Conservation (phyloP, 2,888 invertebrate genomes). For the Noctua janthe region DNA sequence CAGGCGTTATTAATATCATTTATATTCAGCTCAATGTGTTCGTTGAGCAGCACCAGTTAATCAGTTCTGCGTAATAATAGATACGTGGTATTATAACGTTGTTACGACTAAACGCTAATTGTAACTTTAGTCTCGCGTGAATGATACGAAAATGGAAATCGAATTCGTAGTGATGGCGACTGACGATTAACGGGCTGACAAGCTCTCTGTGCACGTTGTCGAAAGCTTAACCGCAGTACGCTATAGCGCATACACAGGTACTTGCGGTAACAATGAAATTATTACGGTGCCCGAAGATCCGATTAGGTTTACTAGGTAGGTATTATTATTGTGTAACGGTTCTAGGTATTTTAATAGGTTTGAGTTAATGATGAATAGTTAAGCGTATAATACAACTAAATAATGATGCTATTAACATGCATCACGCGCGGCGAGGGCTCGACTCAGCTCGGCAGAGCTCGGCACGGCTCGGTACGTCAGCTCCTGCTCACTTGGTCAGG, state of each 20-base stretch:
- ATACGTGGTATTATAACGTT: neutral
- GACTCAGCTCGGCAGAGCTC: constrained; percentile 2
- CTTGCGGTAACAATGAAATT: constrained; percentile 44
- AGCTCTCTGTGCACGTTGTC: constrained; percentile 26
- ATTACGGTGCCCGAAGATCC: constrained; percentile 28
- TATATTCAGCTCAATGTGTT: neutral
- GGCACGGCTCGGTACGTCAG: constrained; percentile 57
- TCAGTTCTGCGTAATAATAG: constrained; percentile 3
- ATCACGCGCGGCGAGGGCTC: constrained; percentile 11
- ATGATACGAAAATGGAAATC: constrained; percentile 32
- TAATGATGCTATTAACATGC: constrained; percentile 33
- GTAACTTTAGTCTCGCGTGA: constrained; percentile 12
- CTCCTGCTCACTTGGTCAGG: constrained; percentile 72
- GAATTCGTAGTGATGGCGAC: constrained; percentile 20
- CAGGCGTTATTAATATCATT: neutral
- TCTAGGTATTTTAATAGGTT: neutral
- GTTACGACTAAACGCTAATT: constrained; percentile 13
- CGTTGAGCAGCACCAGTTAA: neutral
- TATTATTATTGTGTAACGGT: constrained; percentile 11
- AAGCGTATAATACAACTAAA: neutral
- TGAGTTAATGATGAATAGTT: neutral
- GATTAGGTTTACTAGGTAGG: constrained; percentile 30
- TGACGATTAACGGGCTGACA: constrained; percentile 45
- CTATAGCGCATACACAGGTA: constrained; percentile 15
- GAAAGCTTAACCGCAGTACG: constrained; percentile 30